These are phyloP conservation scores for Cryptus armator DNA, from an alignment of 2,888 invertebrate genomes.

Conservation along the genomic window DNA sequence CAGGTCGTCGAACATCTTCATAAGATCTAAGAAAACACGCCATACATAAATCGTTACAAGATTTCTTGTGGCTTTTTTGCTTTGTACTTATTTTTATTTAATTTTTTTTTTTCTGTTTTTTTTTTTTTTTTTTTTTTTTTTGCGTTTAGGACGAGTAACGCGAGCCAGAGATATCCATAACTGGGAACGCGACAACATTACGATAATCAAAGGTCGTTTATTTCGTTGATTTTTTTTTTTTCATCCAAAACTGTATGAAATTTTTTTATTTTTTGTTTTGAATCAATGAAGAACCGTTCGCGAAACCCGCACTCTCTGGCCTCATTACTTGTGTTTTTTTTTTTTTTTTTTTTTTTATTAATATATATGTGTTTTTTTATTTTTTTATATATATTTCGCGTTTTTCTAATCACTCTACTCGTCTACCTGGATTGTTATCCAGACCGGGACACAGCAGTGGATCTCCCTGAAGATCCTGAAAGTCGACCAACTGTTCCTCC, in stretches of 20 bases:
- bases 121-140: not conserved
- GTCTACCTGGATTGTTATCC: constrained; percentile 79
- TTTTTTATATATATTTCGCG: not conserved
- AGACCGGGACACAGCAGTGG: constrained; percentile 73
- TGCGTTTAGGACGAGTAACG: constrained; percentile 7
- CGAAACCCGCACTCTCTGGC: constrained; percentile 40
- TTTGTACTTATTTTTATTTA: constrained; percentile 10
- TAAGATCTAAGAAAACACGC: constrained; percentile 77
- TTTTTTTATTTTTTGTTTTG: no score
- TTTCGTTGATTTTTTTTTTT: not conserved
- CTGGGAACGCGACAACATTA: constrained; percentile 19
- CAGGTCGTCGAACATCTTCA: constrained; percentile 79
- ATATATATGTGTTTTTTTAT: constrained; percentile 2
- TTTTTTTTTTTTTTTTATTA: not conserved
- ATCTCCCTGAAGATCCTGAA: constrained; percentile 75
- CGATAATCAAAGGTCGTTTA: not conserved
- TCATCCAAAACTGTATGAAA: not conserved
- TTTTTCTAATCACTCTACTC: constrained; percentile 53
- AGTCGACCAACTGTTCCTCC: constrained; percentile 69
- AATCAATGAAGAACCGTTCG: not conserved
- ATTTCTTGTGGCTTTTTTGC: constrained; percentile 41
- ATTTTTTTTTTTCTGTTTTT: not conserved
- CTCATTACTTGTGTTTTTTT: constrained; percentile 33
- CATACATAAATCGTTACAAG: constrained; percentile 61
- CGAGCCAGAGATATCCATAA: constrained; percentile 33